Evolutionary conservation across 2,888 invertebrate genomes (phyloP).

Genomic region (Eudemis profundana): DNA sequence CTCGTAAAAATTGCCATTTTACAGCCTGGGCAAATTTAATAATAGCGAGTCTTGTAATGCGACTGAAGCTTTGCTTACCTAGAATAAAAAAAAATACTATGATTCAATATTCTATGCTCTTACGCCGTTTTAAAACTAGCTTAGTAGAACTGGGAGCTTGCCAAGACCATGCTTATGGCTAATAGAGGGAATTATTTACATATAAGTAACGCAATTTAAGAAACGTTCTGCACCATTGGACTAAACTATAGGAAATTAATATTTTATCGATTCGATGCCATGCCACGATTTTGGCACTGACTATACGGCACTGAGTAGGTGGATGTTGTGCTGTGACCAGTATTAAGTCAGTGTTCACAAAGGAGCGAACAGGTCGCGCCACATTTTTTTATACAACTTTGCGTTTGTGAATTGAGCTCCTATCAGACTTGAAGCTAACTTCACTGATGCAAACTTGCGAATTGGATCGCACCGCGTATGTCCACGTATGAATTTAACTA

Average conservation of each 20-base stretch:
- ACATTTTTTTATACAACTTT: too few species aligned
- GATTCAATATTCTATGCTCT: neutral
- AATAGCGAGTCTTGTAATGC: constrained; percentile 38
- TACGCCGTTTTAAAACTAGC: constrained; percentile 7
- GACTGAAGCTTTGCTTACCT: neutral
- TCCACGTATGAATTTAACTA: too few species aligned
- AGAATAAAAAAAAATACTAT: constrained; percentile 2
- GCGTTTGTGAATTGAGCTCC: too few species aligned
- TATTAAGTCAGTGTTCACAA: too few species aligned
- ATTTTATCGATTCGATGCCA: neutral
- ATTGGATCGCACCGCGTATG: too few species aligned
- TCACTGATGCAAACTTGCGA: too few species aligned
- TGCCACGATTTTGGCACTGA: neutral
- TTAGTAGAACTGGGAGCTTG: constrained; percentile 11
- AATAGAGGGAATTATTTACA: constrained; percentile 35
- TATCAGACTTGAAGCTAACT: too few species aligned
- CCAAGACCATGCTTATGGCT: constrained; percentile 30
- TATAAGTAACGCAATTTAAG: constrained; percentile 28
- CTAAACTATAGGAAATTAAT: constrained; percentile 6
- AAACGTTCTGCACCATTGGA: neutral
- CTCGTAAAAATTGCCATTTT: constrained; percentile 43
- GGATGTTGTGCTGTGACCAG: too few species aligned
- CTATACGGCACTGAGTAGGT: too few species aligned
- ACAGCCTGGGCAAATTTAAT: constrained; percentile 41
- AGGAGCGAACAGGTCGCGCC: too few species aligned